A percentile compares a stretch with the other conserved stretches of the same genome.
Evolutionary conservation across 1,140 invertebrate species (phyloP).

Genomic region (Elymnias hypermnestra): DNA sequence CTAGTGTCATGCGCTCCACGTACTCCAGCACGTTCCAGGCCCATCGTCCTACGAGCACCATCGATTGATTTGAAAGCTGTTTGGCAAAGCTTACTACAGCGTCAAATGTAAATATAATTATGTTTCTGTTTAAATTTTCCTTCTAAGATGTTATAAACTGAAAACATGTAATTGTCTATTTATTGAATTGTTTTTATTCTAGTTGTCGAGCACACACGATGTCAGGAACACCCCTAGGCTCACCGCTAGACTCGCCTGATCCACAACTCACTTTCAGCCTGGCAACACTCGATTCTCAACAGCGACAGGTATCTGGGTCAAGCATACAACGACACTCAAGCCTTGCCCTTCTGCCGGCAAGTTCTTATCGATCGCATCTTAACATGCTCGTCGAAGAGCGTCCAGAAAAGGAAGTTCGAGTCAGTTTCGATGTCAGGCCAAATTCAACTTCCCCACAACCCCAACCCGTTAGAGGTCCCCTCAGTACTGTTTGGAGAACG

Average conservation of each 20-base stretch:
- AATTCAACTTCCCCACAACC: conserved; percentile 53
- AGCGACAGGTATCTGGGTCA: conserved; percentile 77
- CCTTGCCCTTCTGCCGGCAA: conserved; percentile 57
- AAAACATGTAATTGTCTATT: no score
- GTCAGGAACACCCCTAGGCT: conserved; percentile 79
- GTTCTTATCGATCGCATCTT: conserved; percentile 64
- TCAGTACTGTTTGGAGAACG: conserved; percentile 64
- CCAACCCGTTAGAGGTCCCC: conserved; percentile 50
- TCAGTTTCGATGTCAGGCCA: conserved; percentile 67
- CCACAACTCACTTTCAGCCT: conserved; percentile 78
- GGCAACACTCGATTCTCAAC: conserved; percentile 78
- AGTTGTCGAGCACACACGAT: conserved; percentile 83
- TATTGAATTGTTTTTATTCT: conserved; percentile 30
- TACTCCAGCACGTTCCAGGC: conserved; percentile 79
- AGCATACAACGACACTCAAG: conserved; percentile 65
- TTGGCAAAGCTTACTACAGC: conserved; percentile 91
- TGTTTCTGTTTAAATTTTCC: no score
- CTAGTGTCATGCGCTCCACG: conserved; percentile 81
- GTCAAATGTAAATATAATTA: conserved; percentile 85
- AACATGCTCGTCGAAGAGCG: conserved; percentile 67
- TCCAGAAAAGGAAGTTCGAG: conserved; percentile 62
- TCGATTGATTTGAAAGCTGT: conserved; percentile 90
- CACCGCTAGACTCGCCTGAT: conserved; percentile 83
- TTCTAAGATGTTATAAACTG: no score
- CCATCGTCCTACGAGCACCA: conserved; percentile 85